phyloP scores from a whole-genome alignment of 2,888 invertebrate species.

The Dastarcus helophoroides region DNA sequence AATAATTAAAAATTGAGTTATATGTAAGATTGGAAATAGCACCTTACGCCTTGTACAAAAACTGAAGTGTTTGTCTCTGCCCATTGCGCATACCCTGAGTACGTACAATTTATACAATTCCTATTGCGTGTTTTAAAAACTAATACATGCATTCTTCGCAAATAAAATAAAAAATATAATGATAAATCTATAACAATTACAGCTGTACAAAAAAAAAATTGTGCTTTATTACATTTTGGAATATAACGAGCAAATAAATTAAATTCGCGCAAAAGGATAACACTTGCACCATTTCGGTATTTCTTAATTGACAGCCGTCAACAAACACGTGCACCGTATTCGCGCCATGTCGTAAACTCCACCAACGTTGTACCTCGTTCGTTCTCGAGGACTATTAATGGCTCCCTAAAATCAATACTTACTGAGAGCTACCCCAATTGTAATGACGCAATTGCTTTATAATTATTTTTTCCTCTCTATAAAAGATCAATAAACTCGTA shows the following conservation, averaged over 20 bases:
- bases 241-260: neutral
- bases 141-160: constrained; percentile 23
- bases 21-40: constrained; percentile 23
- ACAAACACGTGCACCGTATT: constrained; percentile 29
- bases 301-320: constrained; percentile 30
- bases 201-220: too few relatives aligned
- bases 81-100: constrained; percentile 32
- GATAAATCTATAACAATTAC: too few relatives aligned
- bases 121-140: constrained; percentile 31
- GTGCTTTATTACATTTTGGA: too few relatives aligned
- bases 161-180: constrained; percentile 10
- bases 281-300: constrained; percentile 9
- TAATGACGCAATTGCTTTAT: constrained; percentile 22
- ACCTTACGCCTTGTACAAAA: constrained; percentile 25
- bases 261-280: constrained; percentile 1
- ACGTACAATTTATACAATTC: constrained; percentile 32
- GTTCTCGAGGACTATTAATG: constrained; percentile 10
- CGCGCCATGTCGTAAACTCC: constrained; percentile 27
- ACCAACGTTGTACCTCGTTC: constrained; percentile 17
- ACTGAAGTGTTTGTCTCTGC: constrained; percentile 25
- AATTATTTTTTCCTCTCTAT: constrained; percentile 17
- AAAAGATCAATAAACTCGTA: too few relatives aligned
- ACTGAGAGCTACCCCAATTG: constrained; percentile 16
- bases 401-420: constrained; percentile 23
- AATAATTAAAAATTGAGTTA: constrained; percentile 5